A percentile compares a stretch with the other conserved stretches of the same genome.
Conservation (phyloP, 2,113 vertebrate genomes). For the Cynopterus brachyotis region DNA sequence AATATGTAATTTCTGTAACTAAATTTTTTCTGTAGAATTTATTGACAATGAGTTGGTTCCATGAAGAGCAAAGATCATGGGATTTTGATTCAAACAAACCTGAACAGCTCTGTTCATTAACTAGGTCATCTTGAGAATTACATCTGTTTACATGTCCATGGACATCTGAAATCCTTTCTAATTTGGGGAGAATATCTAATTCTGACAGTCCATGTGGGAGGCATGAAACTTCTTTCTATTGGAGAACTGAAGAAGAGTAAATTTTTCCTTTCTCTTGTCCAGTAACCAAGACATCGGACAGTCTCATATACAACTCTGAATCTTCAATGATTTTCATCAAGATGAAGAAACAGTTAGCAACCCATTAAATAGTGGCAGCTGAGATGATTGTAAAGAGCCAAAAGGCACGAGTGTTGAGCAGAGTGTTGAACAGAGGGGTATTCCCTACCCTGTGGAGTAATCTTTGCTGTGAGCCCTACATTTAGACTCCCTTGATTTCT, state of each 20-base stretch:
- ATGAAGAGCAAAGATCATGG: background rate
- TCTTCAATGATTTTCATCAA: background rate
- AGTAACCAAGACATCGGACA: accelerated
- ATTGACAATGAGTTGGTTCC: background rate
- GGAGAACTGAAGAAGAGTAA: background rate
- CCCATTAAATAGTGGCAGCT: background rate
- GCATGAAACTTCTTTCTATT: background rate
- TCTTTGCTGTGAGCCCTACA: background rate
- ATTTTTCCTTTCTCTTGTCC: background rate
- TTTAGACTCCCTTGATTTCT: background rate
- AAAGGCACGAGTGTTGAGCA: background rate
- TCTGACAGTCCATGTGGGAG: background rate
- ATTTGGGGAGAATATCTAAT: background rate
- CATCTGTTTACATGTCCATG: background rate
- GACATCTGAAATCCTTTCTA: background rate
- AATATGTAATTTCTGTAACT: background rate
- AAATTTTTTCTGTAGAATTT: background rate
- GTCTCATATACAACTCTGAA: background rate
- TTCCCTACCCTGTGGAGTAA: accelerated
- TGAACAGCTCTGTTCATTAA: background rate
- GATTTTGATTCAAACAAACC: background rate
- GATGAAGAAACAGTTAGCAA: background rate
- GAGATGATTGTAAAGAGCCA: background rate
- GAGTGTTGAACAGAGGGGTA: background rate
- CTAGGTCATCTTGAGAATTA: background rate